Base-by-base conservation (phyloP, 2,888 invertebrate genomes). In the Mystacides longicornis region DNA sequence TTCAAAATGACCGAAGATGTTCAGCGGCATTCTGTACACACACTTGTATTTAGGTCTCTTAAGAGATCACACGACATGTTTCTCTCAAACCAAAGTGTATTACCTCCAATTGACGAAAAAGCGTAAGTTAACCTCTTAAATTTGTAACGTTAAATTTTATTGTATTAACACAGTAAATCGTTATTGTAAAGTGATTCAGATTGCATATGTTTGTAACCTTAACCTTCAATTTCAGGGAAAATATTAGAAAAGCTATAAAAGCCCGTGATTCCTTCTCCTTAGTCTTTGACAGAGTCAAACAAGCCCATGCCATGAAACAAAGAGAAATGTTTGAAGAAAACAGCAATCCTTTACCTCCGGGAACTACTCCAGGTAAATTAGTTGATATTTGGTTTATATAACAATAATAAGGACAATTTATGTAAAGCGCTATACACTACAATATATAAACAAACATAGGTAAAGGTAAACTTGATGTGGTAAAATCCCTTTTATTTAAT, bases 61-160 rank as follows among this genome's bases (percentile, higher is more conserved):
- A 99, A 99, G 72, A 79, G 99, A 67, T 94, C 96, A 1, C 97
- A 98, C 70, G 99, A 99, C 72, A 90, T 97, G 88, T 99, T 98
- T 71, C 77, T 96, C 48, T 84, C 90, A 14, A 94, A 96, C 69
- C 94, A 96, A 69, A 87, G 89, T 21, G 74, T 83, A 59, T 73
- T 94, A 52, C 94, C 96, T 3, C 85, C 89, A 51, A 80, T 87
- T 43, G 93, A 96, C 70, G 87, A 89, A 52, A 81, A 81, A 68
- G 85, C 92, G 91, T 93, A 79, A 81, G 85, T 78, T 63, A 55
- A 49, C 54, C 55, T 52, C 50, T 23, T 20, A 45, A 21, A 45
- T 18, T 31, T 27, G 2, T 27, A 49, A 19, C 2, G 2, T 16
- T 46, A 27, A 9, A 23, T 21, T 2, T 21, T 23, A 21, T 18